Evolutionary conservation across 2,113 vertebrate genomes (phyloP), one percentile per base, ranked within the genome.

Genomic region (Sander vitreus): DNA sequence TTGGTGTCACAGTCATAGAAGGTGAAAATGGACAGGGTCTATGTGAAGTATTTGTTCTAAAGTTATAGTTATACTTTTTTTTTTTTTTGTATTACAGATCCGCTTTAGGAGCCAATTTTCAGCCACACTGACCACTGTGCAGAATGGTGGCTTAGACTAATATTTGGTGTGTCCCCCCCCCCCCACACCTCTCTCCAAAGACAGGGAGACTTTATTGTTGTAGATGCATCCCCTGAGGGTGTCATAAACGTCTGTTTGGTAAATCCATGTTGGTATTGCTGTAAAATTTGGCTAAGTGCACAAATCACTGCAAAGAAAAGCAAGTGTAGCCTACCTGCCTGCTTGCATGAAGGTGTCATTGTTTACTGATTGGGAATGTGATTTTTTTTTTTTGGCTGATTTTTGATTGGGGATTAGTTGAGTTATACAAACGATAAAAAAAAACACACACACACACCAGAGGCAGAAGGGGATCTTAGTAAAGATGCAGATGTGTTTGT

Each of bases 131-230:
- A 5, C 68, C 83, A 58, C 76, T 64, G 70, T 69, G 65, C 78
- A 88, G 82, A 65, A 81, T 11, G 59, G 69, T 62, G 62, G 68
- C 75, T 75, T 73, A 73, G 54, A 80, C 83, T 87, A 88, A 86
- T 92, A 88, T 78, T 85, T 85, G 47, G 27, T 57, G 33, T 27
- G n/a, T n/a, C n/a, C n/a, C 27, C 27, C 2, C 27, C 27, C 27
- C 27, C 27, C 27, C 27, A 23, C 18, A 12, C 53, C 53, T 58
- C 63, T 47, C 48, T 57, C 18, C 64, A 63, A 51, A 85, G 66
- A 75, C 76, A 88, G 81, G 88, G 25, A 86, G 67, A 58, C 72
- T 75, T 86, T 72, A 85, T 88, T 88, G 88, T 88, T 87, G 79
- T 39, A 71, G 81, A 85, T 76, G 47, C 74, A 76, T 62, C 55